A percentile compares a stretch with the other conserved stretches of the same genome.
Evolutionary conservation across 2,888 invertebrate species (phyloP).

Genomic region (Drosophila tripunctata): DNA sequence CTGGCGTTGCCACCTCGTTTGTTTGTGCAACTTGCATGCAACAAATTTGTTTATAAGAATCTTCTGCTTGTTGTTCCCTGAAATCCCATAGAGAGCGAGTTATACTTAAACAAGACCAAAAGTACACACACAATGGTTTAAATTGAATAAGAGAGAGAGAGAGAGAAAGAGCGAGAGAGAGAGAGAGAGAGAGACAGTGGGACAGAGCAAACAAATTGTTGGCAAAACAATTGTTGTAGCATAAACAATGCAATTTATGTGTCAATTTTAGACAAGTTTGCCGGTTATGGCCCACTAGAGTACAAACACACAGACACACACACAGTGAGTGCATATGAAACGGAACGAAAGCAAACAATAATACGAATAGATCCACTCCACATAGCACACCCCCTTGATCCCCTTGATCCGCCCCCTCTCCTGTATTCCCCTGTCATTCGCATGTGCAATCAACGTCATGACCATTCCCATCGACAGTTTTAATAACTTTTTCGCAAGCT

Average conservation of each 20-base stretch:
- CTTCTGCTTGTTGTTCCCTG: background rate
- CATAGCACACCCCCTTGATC: no score
- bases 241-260: slow-evolving; percentile 72
- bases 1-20: slow-evolving; percentile 15
- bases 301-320: no score
- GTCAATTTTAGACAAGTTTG: slow-evolving; percentile 53
- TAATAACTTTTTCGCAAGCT: slow-evolving; percentile 69
- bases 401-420: background rate
- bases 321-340: slow-evolving; percentile 25
- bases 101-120: slow-evolving; percentile 4
- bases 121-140: background rate
- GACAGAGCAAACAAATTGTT: slow-evolving; percentile 33
- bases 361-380: background rate
- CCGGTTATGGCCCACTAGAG: slow-evolving; percentile 16
- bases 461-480: slow-evolving; percentile 70
- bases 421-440: slow-evolving; percentile 39
- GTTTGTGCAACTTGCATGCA: slow-evolving; percentile 28
- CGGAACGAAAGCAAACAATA: slow-evolving; percentile 30
- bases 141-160: slow-evolving; percentile 27
- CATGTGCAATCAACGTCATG: slow-evolving; percentile 62
- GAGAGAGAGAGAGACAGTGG: slow-evolving; percentile 33
- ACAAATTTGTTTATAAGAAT: slow-evolving; percentile 49
- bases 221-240: slow-evolving; percentile 49
- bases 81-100: background rate
- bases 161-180: no score